Base-by-base conservation (phyloP, 1,140 invertebrate genomes). In the Agraylea sexmaculata region DNA sequence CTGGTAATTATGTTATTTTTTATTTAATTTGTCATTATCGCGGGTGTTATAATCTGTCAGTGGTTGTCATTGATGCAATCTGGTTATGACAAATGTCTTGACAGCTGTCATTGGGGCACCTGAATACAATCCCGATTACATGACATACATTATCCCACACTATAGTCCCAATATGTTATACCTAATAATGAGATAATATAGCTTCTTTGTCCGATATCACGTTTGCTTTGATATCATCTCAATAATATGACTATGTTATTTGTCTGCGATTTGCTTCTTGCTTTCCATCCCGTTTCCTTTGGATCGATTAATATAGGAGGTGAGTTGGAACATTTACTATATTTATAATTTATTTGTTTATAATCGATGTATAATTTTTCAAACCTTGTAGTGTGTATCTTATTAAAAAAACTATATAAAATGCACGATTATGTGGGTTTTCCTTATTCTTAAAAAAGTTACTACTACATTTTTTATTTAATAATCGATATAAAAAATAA, bases 231-330 rank as follows among this genome's bases (percentile, higher is more conserved):
- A 36, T 20, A 36, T n/a, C n/a, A 4, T 36, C n/a, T 20, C 11
- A 21, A 20, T 38, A 53, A 51, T 58, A 64, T 63, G 57, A 60
- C 59, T 62, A 62, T 67, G 58, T 64, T 65, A 63, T 59, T 59
- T 57, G 54, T 64, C 59, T 66, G 59, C 53, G 53, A 60, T 60
- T 64, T 60, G 64, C 54, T 62, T 66, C 58, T 58, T 58, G 59
- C 62, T 56, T 51, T 56, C 58, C 47, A 31, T 43, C 20, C 43
- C 43, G 47, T 20, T 53, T 55, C 49, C 40, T 45, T 46, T 43
- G 54, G 53, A 53, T 43, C 61, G 60, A 61, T 53, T n/a, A n/a
- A 50, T 49, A 32, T 56, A 69, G 66, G 59, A 69, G 64, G 67
- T 69, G 56, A 68, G 66, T 59, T 2, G 40, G 46, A 46, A 13